These are phyloP conservation scores for Tribolium freemani DNA, from an alignment of 2,888 invertebrate genomes.

Conservation along the genomic window DNA sequence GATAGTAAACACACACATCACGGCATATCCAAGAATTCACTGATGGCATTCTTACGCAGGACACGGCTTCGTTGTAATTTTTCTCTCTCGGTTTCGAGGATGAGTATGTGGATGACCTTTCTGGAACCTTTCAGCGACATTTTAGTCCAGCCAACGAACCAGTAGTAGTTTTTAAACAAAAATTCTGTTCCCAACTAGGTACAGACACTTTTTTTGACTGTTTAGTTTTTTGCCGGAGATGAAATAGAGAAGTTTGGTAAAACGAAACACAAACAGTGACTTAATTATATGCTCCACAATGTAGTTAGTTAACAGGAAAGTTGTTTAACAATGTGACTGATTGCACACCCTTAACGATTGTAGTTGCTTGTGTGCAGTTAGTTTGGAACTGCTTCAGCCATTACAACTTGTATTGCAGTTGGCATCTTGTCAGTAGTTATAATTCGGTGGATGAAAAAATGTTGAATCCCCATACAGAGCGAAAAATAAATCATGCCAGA, in stretches of 20 bases:
- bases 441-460: background rate
- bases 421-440: background rate
- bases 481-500: conserved; percentile 10
- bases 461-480: conserved; percentile 5
- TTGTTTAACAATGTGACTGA: conserved; percentile 47
- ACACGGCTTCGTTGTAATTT: conserved; percentile 5
- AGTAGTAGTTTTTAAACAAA: background rate
- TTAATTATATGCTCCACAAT: conserved; percentile 41
- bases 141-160: background rate
- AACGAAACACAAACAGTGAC: conserved; percentile 25
- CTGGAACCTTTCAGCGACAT: background rate
- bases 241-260: background rate
- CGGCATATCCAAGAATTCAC: background rate
- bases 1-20: conserved; percentile 9
- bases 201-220: too few relatives aligned
- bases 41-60: conserved; percentile 1
- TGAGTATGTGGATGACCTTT: conserved; percentile 14
- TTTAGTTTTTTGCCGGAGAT: background rate
- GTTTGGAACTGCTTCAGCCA: conserved; percentile 4
- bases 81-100: conserved; percentile 1
- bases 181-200: too few relatives aligned
- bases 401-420: conserved; percentile 4
- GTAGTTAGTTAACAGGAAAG: conserved; percentile 42
- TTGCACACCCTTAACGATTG: conserved; percentile 45
- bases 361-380: conserved; percentile 28